Evolutionary conservation across 2,888 invertebrate genomes (phyloP).

Genomic region (Sceliomorpha sp.): DNA sequence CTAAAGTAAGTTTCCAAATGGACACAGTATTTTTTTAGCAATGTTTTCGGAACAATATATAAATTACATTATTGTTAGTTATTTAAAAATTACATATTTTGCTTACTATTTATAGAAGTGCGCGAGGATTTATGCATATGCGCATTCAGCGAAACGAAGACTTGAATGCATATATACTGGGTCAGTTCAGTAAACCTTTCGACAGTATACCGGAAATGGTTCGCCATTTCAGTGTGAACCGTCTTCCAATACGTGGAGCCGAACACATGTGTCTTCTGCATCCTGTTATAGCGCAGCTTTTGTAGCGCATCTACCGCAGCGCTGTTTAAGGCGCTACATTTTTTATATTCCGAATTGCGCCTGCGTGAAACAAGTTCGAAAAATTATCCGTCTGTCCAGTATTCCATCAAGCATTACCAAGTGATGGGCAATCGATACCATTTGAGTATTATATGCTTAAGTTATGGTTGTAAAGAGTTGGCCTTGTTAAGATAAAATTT

Average conservation of each 20-base stretch:
- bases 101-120: conserved; percentile 85
- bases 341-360: conserved; percentile 61
- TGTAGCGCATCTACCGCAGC: conserved; percentile 81
- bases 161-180: conserved; percentile 91
- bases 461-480: conserved; percentile 4
- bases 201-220: conserved; percentile 97
- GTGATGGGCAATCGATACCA: conserved; percentile 32
- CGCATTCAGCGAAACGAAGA: conserved; percentile 90
- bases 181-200: conserved; percentile 96
- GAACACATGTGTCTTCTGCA: conserved; percentile 97
- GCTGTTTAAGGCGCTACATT: conserved; percentile 72
- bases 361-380: conserved; percentile 32
- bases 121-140: conserved; percentile 98
- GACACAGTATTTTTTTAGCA: no score
- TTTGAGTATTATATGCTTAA: conserved; percentile 24
- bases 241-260: conserved; percentile 96
- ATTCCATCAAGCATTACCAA: conserved; percentile 24
- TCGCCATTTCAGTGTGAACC: conserved; percentile 94
- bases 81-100: conserved; percentile 4
- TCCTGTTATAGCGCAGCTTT: conserved; percentile 92
- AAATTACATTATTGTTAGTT: neutral
- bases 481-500: neutral
- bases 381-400: conserved; percentile 22
- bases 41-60: no score
- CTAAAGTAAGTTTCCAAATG: no score